Conservation (phyloP, 2,888 invertebrate species). For the Lepidochrysops patricia region DNA sequence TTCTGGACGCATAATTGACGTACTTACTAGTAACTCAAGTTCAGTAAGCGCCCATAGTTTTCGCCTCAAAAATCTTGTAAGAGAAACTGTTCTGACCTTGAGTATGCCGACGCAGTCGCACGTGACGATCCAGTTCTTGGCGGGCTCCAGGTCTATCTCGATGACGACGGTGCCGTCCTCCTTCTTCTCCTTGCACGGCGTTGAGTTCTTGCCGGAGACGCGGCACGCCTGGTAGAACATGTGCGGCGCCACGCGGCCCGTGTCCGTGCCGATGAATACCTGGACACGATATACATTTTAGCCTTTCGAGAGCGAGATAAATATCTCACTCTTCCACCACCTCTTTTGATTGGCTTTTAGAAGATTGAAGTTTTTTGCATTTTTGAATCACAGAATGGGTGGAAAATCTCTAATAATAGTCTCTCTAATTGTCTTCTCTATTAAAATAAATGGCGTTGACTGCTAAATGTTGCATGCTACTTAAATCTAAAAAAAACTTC, state of each 20-base stretch:
- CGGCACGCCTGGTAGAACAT: slow-evolving; percentile 98
- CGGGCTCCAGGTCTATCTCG: slow-evolving; percentile 91
- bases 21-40: too few species aligned
- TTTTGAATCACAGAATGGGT: too few species aligned
- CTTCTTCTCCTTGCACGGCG: slow-evolving; percentile 91
- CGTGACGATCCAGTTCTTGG: slow-evolving; percentile 92
- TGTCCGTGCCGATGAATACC: slow-evolving; percentile 94
- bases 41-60: too few species aligned
- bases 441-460: too few species aligned
- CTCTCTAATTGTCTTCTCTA: too few species aligned
- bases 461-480: too few species aligned
- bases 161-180: slow-evolving; percentile 96
- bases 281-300: slow-evolving; percentile 30
- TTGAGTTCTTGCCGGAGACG: slow-evolving; percentile 96
- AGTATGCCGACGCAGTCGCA: slow-evolving; percentile 98
- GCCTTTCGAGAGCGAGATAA: slow-evolving; percentile 6
- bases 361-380: too few species aligned
- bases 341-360: too few species aligned
- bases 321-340: too few species aligned
- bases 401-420: not conserved
- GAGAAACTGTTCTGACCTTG: slow-evolving; percentile 77
- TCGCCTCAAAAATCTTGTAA: too few species aligned
- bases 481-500: too few species aligned
- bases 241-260: slow-evolving; percentile 92
- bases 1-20: too few species aligned